Evolutionary conservation across 2,888 invertebrate genomes (phyloP).

Genomic region (Coremacera marginata): DNA sequence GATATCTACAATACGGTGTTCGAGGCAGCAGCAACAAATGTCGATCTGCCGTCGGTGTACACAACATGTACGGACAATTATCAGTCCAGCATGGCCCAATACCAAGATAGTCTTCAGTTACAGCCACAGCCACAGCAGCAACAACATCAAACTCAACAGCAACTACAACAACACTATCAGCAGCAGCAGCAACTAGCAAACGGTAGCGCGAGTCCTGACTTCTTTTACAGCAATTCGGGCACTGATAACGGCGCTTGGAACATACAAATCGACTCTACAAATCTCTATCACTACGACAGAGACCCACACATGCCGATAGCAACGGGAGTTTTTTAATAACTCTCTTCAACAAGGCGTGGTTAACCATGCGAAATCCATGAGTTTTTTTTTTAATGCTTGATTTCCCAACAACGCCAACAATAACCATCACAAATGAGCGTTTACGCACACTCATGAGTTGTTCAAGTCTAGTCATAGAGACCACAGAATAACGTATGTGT

Average conservation of each 20-base stretch:
- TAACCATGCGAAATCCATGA: background rate
- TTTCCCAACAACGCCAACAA: background rate
- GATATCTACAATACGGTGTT: constrained; percentile 61
- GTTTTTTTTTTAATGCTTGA: background rate
- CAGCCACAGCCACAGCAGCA: constrained; percentile 11
- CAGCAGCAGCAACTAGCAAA: constrained; percentile 48
- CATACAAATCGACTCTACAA: constrained; percentile 60
- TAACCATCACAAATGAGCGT: constrained; percentile 24
- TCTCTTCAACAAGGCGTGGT: background rate
- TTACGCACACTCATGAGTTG: constrained; percentile 58
- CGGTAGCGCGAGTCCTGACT: constrained; percentile 58
- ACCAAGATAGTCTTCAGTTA: constrained; percentile 47
- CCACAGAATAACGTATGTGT: background rate
- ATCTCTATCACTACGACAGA: constrained; percentile 47
- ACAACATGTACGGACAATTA: constrained; percentile 4
- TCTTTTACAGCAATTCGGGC: constrained; percentile 66
- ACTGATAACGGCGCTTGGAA: constrained; percentile 66
- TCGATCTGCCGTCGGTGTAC: constrained; percentile 42
- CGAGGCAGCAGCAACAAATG: constrained; percentile 50
- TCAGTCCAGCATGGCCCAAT: constrained; percentile 22
- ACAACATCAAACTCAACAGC: constrained; percentile 27
- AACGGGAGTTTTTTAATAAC: constrained; percentile 54
- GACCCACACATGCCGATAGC: constrained; percentile 43
- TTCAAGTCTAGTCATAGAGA: constrained; percentile 60
- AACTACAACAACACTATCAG: constrained; percentile 46